These are phyloP conservation scores for Myotis daubentonii DNA, from an alignment of 2,797 vertebrate genomes.

Conservation along the genomic window DNA sequence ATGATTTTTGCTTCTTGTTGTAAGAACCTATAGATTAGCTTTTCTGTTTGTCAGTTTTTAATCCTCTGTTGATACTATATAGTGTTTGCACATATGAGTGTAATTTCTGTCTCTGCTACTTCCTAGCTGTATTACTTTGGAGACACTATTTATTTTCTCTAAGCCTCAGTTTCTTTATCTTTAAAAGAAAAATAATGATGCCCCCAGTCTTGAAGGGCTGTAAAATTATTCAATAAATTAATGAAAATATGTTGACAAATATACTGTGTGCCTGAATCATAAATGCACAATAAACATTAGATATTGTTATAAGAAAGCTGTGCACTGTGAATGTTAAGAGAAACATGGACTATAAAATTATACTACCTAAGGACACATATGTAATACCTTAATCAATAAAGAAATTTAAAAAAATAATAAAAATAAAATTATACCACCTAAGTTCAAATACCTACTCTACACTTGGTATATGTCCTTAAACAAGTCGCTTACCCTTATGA, in stretches of 20 bases:
- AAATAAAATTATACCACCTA: neutral
- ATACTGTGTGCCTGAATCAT: neutral
- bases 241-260: neutral
- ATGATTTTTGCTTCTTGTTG: neutral
- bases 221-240: constrained; percentile 22
- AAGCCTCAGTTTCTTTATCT: neutral
- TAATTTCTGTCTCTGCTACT: neutral
- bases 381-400: too few relatives aligned
- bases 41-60: neutral
- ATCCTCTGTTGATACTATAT: neutral
- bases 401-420: too few relatives aligned
- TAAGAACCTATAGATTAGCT: neutral
- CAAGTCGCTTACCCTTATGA: neutral
- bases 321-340: neutral
- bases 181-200: constrained; percentile 15
- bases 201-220: neutral
- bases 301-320: neutral
- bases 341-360: neutral
- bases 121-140: constrained; percentile 8
- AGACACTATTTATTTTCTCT: neutral
- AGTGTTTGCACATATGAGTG: neutral
- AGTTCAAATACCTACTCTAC: neutral
- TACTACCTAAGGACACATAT: neutral
- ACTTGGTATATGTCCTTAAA: neutral
- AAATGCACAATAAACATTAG: neutral